A percentile compares a stretch with the other conserved stretches of the same genome.
Evolutionary conservation across 2,797 vertebrate genomes (phyloP).

Genomic region (Oreochromis mossambicus): DNA sequence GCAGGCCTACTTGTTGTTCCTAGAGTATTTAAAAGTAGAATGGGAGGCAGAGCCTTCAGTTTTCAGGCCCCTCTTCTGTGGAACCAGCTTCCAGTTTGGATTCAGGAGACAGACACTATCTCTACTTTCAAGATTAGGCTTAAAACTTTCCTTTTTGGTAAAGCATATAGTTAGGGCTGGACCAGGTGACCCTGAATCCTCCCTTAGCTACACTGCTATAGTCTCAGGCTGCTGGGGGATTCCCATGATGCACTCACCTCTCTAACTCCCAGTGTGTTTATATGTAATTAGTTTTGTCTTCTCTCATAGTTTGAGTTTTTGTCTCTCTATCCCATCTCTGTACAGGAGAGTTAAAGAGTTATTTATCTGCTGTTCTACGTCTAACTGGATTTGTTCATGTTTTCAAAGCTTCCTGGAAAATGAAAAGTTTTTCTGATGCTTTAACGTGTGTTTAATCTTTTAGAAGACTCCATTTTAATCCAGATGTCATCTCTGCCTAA

Average conservation of each 20-base stretch:
- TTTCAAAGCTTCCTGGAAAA: background rate
- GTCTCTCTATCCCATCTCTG: background rate
- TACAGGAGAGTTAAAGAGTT: background rate
- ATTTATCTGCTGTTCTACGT: rapidly evolving
- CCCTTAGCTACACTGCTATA: no score
- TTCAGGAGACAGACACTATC: no score
- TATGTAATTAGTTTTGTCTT: background rate
- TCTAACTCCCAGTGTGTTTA: background rate
- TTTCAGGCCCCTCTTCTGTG: background rate
- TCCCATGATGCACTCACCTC: background rate
- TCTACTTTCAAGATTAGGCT: no score
- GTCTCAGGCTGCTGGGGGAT: rapidly evolving
- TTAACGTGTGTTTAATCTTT: background rate
- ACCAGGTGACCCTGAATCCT: no score
- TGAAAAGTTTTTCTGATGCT: rapidly evolving
- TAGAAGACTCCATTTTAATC: rapidly evolving
- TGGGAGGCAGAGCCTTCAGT: background rate
- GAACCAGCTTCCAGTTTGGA: background rate
- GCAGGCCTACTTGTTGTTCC: background rate
- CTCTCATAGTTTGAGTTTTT: background rate
- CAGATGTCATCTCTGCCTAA: rapidly evolving
- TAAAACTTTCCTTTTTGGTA: background rate
- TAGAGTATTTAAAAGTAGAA: background rate
- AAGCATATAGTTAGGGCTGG: no score
- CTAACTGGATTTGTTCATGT: background rate